Base-by-base conservation (phyloP, 2,113 vertebrate genomes). In the Orientallactaga bullata region DNA sequence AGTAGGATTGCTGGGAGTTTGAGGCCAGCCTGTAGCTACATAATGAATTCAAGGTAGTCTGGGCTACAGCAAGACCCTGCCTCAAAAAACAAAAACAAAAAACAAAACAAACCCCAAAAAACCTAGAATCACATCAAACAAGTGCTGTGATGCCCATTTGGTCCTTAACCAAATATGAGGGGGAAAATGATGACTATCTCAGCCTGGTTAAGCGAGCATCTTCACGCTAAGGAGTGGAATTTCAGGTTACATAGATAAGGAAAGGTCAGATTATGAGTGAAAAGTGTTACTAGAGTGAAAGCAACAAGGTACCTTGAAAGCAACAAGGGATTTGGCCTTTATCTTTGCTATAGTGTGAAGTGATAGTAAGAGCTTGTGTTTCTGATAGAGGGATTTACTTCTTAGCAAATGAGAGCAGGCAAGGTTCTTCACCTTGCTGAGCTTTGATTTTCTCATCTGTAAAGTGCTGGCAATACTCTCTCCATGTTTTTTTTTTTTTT, bases 401-500 rank as follows among this genome's bases (percentile, higher is more conserved):
- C 39, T 81, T 89, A 81, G 80, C 16, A 79, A 47, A 47, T 88
- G 30, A 93, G 17, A 35, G 77, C 68, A 88, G 79, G 61, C 15
- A 77, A 65, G 20, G 76, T 91, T 80, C 73, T 93, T 66, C 24
- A 60, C 20, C 23, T 89, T 80, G 51, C 5, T 92, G 82, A 81
- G 20, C 26, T n/a, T 96, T 88, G 47, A 94, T 88, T 90, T 94
- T 35, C 37, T 85, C 28, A 51, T 77, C 63, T 88, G 20, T 92
- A 68, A 88, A 80, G 39, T 51, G 21, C 16, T 60, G 39, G 79
- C 73, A 69, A 71, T 86, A 72, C 24, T 96, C 2, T 77, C 21
- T 85, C 35, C 32, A 30, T 66, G 47, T 15, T 0, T 60, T 47
- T 47, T 47, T 47, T 47, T 47, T 47, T 47, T 47, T 47, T 5